Conservation (phyloP, 2,888 invertebrate genomes). For the Drosophila yooni region DNA sequence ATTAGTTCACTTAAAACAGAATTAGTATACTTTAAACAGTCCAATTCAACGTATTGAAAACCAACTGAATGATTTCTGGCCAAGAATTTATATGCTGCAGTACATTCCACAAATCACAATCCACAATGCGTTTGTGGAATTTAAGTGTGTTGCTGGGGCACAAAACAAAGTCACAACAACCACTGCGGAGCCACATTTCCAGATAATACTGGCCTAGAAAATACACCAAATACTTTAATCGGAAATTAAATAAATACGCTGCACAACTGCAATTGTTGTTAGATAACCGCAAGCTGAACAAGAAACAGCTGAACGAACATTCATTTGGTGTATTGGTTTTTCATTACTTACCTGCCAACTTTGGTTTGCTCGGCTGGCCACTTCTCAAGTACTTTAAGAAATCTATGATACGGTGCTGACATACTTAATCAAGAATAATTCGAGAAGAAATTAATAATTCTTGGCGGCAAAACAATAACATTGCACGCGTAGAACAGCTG, state of each 20-base stretch:
- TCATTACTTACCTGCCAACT: slow-evolving; percentile 88
- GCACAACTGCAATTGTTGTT: slow-evolving; percentile 33
- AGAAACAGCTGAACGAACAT: slow-evolving; percentile 52
- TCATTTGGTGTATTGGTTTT: slow-evolving; percentile 1
- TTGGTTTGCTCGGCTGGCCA: slow-evolving; percentile 92
- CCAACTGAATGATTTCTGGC: slow-evolving; percentile 8
- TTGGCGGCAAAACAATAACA: slow-evolving; percentile 59
- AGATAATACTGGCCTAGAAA: not conserved
- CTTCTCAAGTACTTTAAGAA: slow-evolving; percentile 90
- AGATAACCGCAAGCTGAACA: slow-evolving; percentile 57
- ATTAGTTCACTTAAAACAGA: slow-evolving; percentile 4
- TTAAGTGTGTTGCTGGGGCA: not conserved
- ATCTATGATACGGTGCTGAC: slow-evolving; percentile 90
- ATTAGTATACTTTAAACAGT: not conserved
- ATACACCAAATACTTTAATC: not conserved
- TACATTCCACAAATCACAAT: slow-evolving; percentile 6
- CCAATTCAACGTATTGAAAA: slow-evolving; percentile 4
- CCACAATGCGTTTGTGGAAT: slow-evolving; percentile 22
- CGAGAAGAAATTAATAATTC: slow-evolving; percentile 17
- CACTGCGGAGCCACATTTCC: not conserved
- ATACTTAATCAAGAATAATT: slow-evolving; percentile 81
- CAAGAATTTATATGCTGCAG: not conserved
- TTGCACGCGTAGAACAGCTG: slow-evolving; percentile 54
- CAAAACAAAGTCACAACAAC: not conserved
- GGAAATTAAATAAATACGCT: slow-evolving; percentile 5